Evolutionary conservation across 1,140 invertebrate genomes (phyloP).

Genomic region (Drosophila azteca): DNA sequence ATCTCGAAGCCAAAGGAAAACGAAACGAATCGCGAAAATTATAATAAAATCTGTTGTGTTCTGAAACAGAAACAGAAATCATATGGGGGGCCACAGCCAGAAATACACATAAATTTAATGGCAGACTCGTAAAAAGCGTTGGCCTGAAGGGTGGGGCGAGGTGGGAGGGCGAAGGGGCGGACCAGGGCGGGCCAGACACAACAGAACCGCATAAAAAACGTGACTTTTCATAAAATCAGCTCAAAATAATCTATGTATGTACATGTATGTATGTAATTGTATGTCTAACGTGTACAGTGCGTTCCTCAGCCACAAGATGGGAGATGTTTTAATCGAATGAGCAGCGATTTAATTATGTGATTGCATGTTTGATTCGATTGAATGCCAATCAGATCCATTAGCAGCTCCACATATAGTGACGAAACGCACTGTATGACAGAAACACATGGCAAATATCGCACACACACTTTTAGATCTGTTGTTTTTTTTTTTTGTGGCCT

Average conservation of each 20-base stretch:
- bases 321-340: neutral
- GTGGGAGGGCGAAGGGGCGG: neutral
- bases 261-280: neutral
- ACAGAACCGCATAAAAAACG: slow-evolving; percentile 61
- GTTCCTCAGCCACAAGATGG: neutral
- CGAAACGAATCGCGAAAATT: slow-evolving; percentile 41
- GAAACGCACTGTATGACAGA: slow-evolving; percentile 6
- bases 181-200: neutral
- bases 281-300: slow-evolving; percentile 25
- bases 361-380: too few species aligned
- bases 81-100: slow-evolving; percentile 15
- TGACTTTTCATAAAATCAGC: slow-evolving; percentile 57
- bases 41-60: slow-evolving; percentile 38
- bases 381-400: too few species aligned
- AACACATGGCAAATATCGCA: neutral
- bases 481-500: slow-evolving; percentile 23
- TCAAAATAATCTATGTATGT: slow-evolving; percentile 10
- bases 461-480: slow-evolving; percentile 13
- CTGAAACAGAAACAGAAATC: slow-evolving; percentile 15
- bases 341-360: too few species aligned
- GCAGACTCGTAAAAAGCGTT: slow-evolving; percentile 40
- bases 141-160: slow-evolving; percentile 18
- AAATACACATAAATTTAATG: slow-evolving; percentile 60
- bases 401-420: too few species aligned
- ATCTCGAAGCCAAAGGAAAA: slow-evolving; percentile 24